These are phyloP conservation scores for Xanthorhoe designata DNA, from an alignment of 2,888 invertebrate species.

Conservation along the genomic window DNA sequence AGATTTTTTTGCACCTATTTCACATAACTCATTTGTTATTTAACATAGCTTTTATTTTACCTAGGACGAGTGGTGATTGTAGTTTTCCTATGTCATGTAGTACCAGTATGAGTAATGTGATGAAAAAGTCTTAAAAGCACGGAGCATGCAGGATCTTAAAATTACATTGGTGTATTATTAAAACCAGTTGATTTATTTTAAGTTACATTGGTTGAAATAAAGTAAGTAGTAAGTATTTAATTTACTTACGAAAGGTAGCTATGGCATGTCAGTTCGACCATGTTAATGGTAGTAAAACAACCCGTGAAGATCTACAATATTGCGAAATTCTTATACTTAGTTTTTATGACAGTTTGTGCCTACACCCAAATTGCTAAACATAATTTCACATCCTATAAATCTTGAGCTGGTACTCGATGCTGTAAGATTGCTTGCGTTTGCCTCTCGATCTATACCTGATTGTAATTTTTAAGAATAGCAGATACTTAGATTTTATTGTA, in stretches of 20 bases:
- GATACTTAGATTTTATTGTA: slow-evolving; percentile 2
- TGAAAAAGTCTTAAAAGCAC: background rate
- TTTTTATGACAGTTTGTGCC: no score
- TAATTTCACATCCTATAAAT: background rate
- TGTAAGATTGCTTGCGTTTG: background rate
- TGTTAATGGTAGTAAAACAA: no score
- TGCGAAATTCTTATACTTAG: no score
- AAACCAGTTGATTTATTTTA: background rate
- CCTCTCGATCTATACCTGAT: slow-evolving; percentile 1
- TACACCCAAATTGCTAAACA: background rate
- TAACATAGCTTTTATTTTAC: slow-evolving; percentile 5
- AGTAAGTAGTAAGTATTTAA: no score
- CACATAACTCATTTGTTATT: background rate
- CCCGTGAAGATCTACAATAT: no score
- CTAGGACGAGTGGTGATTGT: background rate
- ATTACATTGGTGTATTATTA: no score
- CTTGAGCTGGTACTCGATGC: background rate
- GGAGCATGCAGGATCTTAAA: no score
- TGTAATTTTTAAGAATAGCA: slow-evolving; percentile 13
- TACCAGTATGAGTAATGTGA: background rate
- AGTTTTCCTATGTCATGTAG: background rate
- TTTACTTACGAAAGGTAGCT: no score
- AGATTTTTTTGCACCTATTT: slow-evolving; percentile 26
- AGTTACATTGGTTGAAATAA: no score
- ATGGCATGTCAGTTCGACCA: no score